These are phyloP conservation scores for Xenus cinereus DNA, from an alignment of 2,113 vertebrate species.

Conservation along the genomic window DNA sequence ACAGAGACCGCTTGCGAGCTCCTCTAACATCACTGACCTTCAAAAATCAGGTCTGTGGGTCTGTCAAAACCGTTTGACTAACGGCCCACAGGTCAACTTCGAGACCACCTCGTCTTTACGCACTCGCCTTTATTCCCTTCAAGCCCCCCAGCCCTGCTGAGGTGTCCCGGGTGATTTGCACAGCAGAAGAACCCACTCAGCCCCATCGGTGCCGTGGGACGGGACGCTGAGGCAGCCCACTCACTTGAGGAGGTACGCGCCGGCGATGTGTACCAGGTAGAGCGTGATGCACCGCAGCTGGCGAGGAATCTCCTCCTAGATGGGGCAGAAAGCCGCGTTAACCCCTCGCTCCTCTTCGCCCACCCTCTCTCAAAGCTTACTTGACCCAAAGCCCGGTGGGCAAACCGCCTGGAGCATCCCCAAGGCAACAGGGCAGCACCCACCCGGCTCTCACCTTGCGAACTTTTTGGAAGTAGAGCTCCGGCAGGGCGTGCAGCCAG, in stretches of 20 bases:
- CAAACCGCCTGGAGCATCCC: not conserved
- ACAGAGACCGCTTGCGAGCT: not conserved
- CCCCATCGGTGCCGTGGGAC: not conserved
- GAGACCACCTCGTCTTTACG: not conserved
- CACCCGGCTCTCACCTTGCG: slow-evolving; percentile 86
- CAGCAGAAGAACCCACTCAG: not conserved
- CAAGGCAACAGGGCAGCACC: not conserved
- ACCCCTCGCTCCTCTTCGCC: not conserved
- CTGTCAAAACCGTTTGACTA: not conserved
- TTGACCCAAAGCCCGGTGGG: not conserved
- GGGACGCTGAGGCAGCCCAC: not conserved
- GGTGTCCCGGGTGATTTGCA: not conserved
- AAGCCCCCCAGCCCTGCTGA: accelerated
- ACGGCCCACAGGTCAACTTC: not conserved
- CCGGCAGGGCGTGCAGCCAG: slow-evolving; percentile 94
- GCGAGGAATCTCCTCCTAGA: slow-evolving; percentile 92
- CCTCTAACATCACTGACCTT: accelerated
- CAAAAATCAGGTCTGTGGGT: not conserved
- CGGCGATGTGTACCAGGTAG: slow-evolving; percentile 89
- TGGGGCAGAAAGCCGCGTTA: not conserved
- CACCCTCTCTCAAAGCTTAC: not conserved
- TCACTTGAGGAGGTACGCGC: slow-evolving; percentile 96
- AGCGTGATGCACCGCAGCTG: slow-evolving; percentile 90
- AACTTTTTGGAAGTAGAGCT: slow-evolving; percentile 98
- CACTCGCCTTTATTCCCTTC: not conserved